These are phyloP conservation scores for Chloroclystis v-ata DNA, from an alignment of 2,888 invertebrate genomes.

Conservation along the genomic window DNA sequence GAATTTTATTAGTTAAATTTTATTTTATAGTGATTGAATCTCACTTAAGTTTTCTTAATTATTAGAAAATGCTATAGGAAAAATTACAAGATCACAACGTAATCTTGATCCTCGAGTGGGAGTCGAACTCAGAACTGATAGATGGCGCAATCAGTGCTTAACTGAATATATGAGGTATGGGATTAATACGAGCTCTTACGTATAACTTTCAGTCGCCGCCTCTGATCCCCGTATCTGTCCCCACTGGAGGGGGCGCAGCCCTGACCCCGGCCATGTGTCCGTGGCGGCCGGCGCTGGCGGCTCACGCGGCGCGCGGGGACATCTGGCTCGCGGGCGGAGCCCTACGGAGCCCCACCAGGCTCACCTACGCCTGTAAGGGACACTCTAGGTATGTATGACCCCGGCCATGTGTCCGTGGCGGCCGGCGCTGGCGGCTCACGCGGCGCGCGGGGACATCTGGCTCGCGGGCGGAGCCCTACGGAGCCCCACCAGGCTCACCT, in stretches of 20 bases:
- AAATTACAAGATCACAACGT: no score
- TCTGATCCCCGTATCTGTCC: constrained; percentile 60
- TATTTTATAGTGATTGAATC: no score
- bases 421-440: constrained; percentile 89
- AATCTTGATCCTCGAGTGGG: no score
- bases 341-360: constrained; percentile 52
- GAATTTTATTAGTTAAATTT: no score
- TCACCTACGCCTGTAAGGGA: constrained; percentile 66
- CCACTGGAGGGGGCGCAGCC: constrained; percentile 67
- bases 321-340: constrained; percentile 87
- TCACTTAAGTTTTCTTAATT: no score
- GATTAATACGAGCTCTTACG: no score
- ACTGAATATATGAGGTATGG: no score
- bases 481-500: constrained; percentile 61
- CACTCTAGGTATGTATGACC: constrained; percentile 49
- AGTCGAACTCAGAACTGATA: no score
- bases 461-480: constrained; percentile 78
- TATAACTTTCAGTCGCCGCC: constrained; percentile 56
- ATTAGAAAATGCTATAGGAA: no score
- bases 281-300: constrained; percentile 85
- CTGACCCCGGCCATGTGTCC: constrained; percentile 82
- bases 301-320: constrained; percentile 93
- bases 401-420: constrained; percentile 83
- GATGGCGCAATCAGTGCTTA: no score
- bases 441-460: constrained; percentile 94